Conservation (phyloP, 2,888 invertebrate genomes). For the Platycheirus albimanus region DNA sequence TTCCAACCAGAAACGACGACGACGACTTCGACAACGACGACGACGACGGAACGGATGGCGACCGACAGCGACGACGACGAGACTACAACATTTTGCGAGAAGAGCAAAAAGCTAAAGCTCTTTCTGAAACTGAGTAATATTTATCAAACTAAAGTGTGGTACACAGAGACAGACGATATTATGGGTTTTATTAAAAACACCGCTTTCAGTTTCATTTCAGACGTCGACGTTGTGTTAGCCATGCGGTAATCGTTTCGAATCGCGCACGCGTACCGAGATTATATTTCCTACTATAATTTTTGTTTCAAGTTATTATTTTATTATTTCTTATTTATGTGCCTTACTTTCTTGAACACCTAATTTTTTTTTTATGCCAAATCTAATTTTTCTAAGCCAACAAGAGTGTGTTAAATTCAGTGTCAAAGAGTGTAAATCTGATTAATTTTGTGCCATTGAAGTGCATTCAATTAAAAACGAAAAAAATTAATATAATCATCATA, state of each 20-base stretch:
- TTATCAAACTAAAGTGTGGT: slow-evolving; percentile 73
- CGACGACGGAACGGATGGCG: no score
- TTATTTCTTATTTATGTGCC: no score
- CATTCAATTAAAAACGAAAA: slow-evolving; percentile 10
- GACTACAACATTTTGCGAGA: slow-evolving; percentile 40
- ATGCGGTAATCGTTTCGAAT: slow-evolving; percentile 64
- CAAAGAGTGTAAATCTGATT: slow-evolving; percentile 52
- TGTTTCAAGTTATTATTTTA: no score
- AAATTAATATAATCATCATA: slow-evolving; percentile 19
- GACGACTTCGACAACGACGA: no score
- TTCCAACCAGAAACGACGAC: no score
- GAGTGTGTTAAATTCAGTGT: slow-evolving; percentile 54
- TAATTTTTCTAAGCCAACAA: slow-evolving; percentile 45
- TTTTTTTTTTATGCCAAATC: slow-evolving; percentile 7
- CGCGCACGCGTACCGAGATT: slow-evolving; percentile 58
- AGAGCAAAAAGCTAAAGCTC: slow-evolving; percentile 73
- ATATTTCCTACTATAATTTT: slow-evolving; percentile 29
- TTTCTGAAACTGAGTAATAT: slow-evolving; percentile 47
- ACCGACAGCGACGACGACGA: background rate
- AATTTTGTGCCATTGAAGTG: slow-evolving; percentile 26
- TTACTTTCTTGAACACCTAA: no score
- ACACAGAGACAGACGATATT: slow-evolving; percentile 56
- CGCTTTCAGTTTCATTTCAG: slow-evolving; percentile 83
- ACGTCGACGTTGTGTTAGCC: slow-evolving; percentile 78
- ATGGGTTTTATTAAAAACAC: slow-evolving; percentile 70